These are phyloP conservation scores for Orbicella faveolata DNA, from an alignment of 64 coral and sea anemone genomes.

Conservation along the genomic window DNA sequence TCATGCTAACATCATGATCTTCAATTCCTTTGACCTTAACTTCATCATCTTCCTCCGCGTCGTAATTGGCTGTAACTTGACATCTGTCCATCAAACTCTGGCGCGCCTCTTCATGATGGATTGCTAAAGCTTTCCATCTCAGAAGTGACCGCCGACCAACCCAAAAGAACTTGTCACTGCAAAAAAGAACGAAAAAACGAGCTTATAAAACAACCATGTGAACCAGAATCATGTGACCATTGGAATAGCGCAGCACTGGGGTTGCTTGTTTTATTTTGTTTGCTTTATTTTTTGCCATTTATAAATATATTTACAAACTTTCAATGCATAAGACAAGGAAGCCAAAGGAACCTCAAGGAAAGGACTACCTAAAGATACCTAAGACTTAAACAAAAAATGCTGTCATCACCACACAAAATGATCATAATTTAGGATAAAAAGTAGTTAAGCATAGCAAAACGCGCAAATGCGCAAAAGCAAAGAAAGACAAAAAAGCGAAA, in stretches of 20 bases:
- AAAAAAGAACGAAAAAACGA: not conserved
- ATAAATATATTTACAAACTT: no score
- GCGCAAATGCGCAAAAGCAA: no score
- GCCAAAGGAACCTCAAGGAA: no score
- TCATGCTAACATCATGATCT: not conserved
- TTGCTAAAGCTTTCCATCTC: constrained; percentile 78
- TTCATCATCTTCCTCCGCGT: not conserved
- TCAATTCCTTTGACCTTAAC: not conserved
- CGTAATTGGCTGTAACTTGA: constrained; percentile 27
- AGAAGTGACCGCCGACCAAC: constrained; percentile 80
- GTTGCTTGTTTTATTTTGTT: not conserved
- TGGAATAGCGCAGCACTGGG: not conserved
- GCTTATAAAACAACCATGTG: not conserved
- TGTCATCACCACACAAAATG: no score
- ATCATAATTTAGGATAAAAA: no score
- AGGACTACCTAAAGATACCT: no score
- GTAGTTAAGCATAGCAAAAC: no score
- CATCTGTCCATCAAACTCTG: constrained; percentile 29
- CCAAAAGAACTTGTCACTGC: constrained; percentile 70
- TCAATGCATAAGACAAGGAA: no score
- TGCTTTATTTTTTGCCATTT: no score
- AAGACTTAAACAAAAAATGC: no score
- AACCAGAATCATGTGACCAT: not conserved
- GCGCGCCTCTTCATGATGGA: constrained; percentile 19
- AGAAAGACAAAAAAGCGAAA: no score